Evolutionary conservation across 2,113 vertebrate genomes (phyloP).

Genomic region (Pedionomus torquatus): DNA sequence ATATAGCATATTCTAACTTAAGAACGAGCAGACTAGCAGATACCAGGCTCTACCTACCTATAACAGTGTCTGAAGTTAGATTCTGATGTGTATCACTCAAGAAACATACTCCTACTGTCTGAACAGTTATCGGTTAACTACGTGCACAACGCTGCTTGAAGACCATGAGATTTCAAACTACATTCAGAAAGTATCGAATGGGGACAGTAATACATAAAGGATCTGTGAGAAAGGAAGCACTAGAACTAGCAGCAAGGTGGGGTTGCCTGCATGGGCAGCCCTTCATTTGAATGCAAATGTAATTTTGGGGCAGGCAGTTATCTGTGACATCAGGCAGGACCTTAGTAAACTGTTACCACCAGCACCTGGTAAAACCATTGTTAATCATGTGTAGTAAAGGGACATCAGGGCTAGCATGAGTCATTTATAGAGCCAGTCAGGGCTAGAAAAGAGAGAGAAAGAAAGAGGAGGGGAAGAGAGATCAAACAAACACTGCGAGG

Average conservation of each 20-base stretch:
- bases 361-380: slow-evolving; percentile 86
- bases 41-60: background rate
- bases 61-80: background rate
- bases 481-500: slow-evolving; percentile 55
- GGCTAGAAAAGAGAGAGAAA: slow-evolving; percentile 71
- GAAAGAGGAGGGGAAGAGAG: slow-evolving; percentile 65
- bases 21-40: background rate
- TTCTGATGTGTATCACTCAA: background rate
- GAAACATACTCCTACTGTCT: background rate
- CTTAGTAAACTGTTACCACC: slow-evolving; percentile 82
- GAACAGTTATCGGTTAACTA: background rate
- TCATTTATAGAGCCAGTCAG: slow-evolving; percentile 72
- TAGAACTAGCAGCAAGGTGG: slow-evolving; percentile 79
- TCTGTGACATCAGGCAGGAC: slow-evolving; percentile 86
- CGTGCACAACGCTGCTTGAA: background rate
- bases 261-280: slow-evolving; percentile 73
- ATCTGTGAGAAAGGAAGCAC: slow-evolving; percentile 74
- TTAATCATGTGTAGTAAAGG: slow-evolving; percentile 88
- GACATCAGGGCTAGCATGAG: slow-evolving; percentile 81
- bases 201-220: background rate
- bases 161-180: background rate
- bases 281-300: slow-evolving; percentile 93
- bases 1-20: background rate
- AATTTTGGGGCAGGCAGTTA: slow-evolving; percentile 79
- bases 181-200: background rate